Base-by-base conservation (phyloP, 2,797 vertebrate species). In the Sebastes jordani region DNA sequence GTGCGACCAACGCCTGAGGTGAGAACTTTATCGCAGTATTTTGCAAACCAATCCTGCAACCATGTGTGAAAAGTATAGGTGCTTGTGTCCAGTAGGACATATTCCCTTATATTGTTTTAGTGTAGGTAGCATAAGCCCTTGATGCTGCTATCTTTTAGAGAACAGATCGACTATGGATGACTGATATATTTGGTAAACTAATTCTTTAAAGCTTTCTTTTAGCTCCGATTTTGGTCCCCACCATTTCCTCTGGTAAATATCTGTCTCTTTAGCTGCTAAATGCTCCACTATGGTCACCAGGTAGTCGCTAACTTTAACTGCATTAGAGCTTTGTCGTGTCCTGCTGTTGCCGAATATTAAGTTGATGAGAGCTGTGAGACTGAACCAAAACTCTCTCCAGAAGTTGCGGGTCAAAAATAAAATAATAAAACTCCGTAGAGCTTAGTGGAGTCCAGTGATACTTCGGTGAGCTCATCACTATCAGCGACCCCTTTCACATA, bases 21-120 rank as follows among this genome's bases (percentile, higher is more conserved):
- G 29, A 82, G 69, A 83, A 80, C 61, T 73, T 67, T 32, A 63
- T 77, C 2, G 3, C 29, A 52, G 20, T 70, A 58, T 65, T 65
- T 56, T 46, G n/a, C 58, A 71, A 81, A 74, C 34, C 8, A 27
- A 54, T 71, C 32, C 32, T 60, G 32, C 60, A 55, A 42, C 55
- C 36, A 60, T 42, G 29, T 54, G 34, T 73, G 64, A 54, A 79
- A 76, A 73, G 30, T 3, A 46, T 18, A 59, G 22, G 11, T 14
- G 27, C 14, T 52, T 69, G 32, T 62, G 4, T 61, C 10, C 32
- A 29, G 34, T n/a, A 66, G 49, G 10, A 11, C 5, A 38, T 27
- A 25, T 25, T 42, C 8, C 13, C n/a, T 25, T 64, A 25, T 56
- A 6, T 25, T 56, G 25, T 9, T 34, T 20, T 22, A n/a, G 29